Base-by-base conservation (phyloP, 2,797 vertebrate species). In the Eutrigla gurnardus region DNA sequence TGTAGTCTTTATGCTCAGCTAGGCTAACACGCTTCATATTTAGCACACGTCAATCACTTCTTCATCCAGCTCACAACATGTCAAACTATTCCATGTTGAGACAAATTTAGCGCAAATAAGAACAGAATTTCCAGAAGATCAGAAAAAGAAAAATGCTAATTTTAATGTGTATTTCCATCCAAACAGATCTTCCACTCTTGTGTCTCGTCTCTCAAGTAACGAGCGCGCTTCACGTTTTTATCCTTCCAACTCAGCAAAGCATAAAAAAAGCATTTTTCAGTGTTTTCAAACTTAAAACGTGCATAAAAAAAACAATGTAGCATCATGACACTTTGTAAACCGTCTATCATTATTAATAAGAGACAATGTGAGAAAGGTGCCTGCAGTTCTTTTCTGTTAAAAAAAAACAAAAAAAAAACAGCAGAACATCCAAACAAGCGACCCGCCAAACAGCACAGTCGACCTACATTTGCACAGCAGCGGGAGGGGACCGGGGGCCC, bases 381-480 rank as follows among this genome's bases (percentile, higher is more conserved):
- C 54, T 76, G 37, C 42, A 39, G 36, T 84, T 70, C 40, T 66
- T 61, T 66, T 76, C 77, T 47, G 64, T 68, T 71, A 45, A 71
- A 74, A 52, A 65, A 4, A 50, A 50, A 25, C 9, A 25, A 9
- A 40, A 80, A 80, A 79, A 25, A 25, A 25, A 25, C 25, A 25
- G 25, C 75, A 75, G 59, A 57, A 59, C 65, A 75, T 86, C 67
- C 71, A 85, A 86, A 86, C 81, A 85, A 88, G 89, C 80, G 75
- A 74, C 68, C 62, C 43, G 9, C 75, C 77, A 82, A 89, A 88
- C 78, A 80, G 84, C 18, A 54, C 81, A 45, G 88, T 50, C 84
- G 91, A 93, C 93, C 93, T 93, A 94, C 89, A 93, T 94, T 91
- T 54, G 49, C 81, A 79, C 86, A 78, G 63, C 61, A 71, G 65